A percentile compares a stretch with the other conserved stretches of the same genome.
Evolutionary conservation across 2,797 vertebrate species (phyloP).

Genomic region (Sarcophilus harrisii): DNA sequence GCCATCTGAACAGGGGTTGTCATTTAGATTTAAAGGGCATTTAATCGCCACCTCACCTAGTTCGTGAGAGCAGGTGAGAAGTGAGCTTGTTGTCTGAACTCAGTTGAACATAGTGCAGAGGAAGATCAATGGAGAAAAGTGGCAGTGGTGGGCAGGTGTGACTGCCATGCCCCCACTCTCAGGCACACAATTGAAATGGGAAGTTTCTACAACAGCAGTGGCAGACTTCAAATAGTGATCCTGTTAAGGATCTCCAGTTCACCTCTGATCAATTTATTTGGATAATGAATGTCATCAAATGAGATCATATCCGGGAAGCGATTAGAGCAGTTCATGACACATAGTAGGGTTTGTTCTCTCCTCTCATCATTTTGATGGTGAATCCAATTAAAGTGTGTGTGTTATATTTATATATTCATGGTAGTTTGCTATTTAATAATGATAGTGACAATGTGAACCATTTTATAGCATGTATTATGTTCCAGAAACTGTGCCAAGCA

Average conservation of each 20-base stretch:
- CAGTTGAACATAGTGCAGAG: neutral
- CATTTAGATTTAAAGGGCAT: conserved; percentile 29
- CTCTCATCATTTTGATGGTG: neutral
- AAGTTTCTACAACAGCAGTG: conserved; percentile 6
- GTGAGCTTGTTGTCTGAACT: neutral
- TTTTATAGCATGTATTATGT: neutral
- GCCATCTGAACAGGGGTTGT: conserved; percentile 41
- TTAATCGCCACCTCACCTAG: conserved; percentile 44
- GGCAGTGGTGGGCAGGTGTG: neutral
- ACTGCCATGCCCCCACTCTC: conserved; percentile 9
- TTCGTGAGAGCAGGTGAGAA: conserved; percentile 49
- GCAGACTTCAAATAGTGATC: conserved; percentile 27
- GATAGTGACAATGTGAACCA: neutral
- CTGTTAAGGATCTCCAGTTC: neutral
- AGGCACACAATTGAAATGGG: neutral
- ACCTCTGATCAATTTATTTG: neutral
- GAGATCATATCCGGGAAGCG: neutral
- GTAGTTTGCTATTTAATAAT: neutral
- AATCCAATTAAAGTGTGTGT: neutral
- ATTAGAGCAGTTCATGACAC: neutral
- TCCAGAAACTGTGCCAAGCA: neutral
- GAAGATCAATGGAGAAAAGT: neutral
- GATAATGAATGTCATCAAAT: neutral
- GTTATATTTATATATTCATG: neutral
- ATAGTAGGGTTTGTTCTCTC: neutral